A percentile compares a stretch with the other conserved stretches of the same genome.
phyloP scores from a whole-genome alignment of 2,797 vertebrate species.

The Hydrolagus colliei region DNA sequence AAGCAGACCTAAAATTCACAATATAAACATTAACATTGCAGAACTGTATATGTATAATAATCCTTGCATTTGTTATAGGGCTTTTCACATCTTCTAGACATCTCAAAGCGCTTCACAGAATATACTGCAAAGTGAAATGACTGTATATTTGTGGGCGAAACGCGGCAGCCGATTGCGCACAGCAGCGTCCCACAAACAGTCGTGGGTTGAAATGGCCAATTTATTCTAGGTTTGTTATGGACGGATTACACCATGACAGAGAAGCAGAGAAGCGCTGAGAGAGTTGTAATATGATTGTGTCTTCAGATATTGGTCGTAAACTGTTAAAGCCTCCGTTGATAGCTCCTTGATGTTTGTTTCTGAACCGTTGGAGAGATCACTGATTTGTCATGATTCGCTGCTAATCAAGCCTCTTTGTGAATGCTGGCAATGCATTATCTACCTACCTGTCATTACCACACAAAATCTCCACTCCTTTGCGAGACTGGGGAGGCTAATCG shows the following conservation, averaged over 20 bases:
- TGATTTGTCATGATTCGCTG: not conserved
- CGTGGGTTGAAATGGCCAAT: too few relatives aligned
- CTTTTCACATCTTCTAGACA: too few relatives aligned
- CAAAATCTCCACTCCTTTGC: not conserved
- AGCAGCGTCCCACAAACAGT: too few relatives aligned
- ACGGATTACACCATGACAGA: not conserved
- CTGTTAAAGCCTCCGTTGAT: not conserved
- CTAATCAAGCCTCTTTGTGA: not conserved
- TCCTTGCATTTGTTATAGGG: too few relatives aligned
- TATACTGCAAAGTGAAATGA: too few relatives aligned
- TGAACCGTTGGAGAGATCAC: not conserved
- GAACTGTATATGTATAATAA: too few relatives aligned
- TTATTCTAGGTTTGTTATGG: too few relatives aligned
- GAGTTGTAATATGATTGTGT: not conserved
- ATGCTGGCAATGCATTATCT: not conserved
- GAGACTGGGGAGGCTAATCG: not conserved
- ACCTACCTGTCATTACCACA: not conserved
- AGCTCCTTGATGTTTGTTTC: not conserved
- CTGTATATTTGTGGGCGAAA: too few relatives aligned
- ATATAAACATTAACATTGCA: too few relatives aligned
- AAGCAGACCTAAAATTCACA: not conserved
- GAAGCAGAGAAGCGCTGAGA: too few relatives aligned
- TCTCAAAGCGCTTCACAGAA: too few relatives aligned
- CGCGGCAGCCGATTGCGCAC: too few relatives aligned
- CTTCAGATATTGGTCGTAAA: not conserved